Evolutionary conservation across 2,888 invertebrate species (phyloP).

Genomic region (Drosophila birchii): DNA sequence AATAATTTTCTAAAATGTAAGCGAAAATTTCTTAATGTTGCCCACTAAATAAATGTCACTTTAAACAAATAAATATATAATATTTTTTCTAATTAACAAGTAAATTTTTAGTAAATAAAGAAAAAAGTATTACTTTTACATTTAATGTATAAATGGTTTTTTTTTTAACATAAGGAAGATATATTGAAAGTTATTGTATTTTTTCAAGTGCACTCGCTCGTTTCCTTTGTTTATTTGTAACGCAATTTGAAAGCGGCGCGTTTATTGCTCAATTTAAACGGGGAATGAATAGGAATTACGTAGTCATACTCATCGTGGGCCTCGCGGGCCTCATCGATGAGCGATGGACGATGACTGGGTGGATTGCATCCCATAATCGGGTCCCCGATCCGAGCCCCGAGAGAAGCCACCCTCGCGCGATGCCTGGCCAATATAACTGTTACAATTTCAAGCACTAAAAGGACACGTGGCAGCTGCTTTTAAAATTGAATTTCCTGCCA

Average conservation of each 20-base stretch:
- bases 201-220: neutral
- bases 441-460: constrained; percentile 83
- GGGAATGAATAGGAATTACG: constrained; percentile 26
- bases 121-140: too few relatives aligned
- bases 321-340: constrained; percentile 13
- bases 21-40: too few relatives aligned
- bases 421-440: constrained; percentile 65
- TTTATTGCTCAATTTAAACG: constrained; percentile 74
- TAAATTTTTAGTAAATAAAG: too few relatives aligned
- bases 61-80: too few relatives aligned
- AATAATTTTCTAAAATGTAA: too few relatives aligned
- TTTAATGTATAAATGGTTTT: too few relatives aligned
- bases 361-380: constrained; percentile 6
- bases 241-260: constrained; percentile 66
- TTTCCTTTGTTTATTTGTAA: constrained; percentile 69
- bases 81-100: too few relatives aligned
- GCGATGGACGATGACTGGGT: constrained; percentile 44
- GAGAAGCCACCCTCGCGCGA: constrained; percentile 43
- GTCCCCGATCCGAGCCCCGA: constrained; percentile 3
- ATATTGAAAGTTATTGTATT: neutral
- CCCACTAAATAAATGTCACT: too few relatives aligned
- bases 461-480: constrained; percentile 85
- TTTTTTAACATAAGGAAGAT: too few relatives aligned
- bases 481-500: constrained; percentile 84
- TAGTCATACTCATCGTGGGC: constrained; percentile 67